A percentile compares a stretch with the other conserved stretches of the same genome.
phyloP scores from a whole-genome alignment of 2,888 invertebrate species.

The Tuberolachnus salignus region DNA sequence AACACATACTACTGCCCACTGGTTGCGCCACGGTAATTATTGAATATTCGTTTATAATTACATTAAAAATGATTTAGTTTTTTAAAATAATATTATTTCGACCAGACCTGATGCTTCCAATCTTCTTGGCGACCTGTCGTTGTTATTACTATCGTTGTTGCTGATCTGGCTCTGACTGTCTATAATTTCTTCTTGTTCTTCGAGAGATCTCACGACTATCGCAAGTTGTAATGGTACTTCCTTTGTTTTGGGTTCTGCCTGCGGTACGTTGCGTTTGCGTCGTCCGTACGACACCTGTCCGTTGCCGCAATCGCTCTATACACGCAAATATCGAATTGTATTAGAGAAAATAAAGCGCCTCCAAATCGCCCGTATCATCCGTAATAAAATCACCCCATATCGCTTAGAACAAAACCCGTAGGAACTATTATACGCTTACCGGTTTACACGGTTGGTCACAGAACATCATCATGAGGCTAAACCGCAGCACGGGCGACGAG shows the following conservation, averaged over 20 bases:
- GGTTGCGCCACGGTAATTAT: too few relatives aligned
- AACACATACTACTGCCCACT: too few relatives aligned
- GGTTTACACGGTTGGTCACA: conserved; percentile 74
- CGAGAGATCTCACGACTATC: conserved; percentile 64
- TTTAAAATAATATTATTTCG: neutral
- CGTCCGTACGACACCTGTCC: conserved; percentile 62
- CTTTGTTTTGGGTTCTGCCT: conserved; percentile 59
- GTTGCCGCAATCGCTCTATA: conserved; percentile 64
- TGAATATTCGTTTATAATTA: too few relatives aligned
- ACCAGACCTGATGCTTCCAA: conserved; percentile 30
- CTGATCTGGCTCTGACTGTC: conserved; percentile 41
- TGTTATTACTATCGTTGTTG: neutral
- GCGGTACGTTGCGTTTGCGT: conserved; percentile 60
- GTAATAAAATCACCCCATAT: too few relatives aligned
- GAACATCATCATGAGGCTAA: conserved; percentile 81
- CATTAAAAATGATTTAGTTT: too few relatives aligned
- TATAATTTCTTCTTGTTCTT: conserved; percentile 45
- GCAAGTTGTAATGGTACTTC: conserved; percentile 68
- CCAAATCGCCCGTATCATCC: too few relatives aligned
- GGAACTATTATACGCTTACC: conserved; percentile 63
- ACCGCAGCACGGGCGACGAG: conserved; percentile 79
- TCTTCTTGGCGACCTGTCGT: conserved; percentile 31
- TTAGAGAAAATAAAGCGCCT: too few relatives aligned
- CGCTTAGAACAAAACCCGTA: neutral
- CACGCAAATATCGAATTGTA: conserved; percentile 28